Percentiles rank a stretch among this genome's conserved stretches.
Evolutionary conservation across 2,113 vertebrate species (phyloP).

Genomic region (Tringa solitaria): DNA sequence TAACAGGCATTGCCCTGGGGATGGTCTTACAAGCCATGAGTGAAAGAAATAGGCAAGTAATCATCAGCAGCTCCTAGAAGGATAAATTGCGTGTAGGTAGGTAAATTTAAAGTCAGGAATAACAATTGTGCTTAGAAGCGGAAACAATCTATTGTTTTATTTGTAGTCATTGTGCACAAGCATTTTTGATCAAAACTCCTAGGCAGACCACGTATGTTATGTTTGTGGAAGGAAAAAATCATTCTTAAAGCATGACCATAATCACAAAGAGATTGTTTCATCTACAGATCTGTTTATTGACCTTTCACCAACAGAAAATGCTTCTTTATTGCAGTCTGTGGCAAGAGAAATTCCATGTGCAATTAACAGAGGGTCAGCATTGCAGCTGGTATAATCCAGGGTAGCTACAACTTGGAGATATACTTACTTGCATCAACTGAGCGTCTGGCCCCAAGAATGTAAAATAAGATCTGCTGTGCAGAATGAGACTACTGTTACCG

Average conservation of each 20-base stretch:
- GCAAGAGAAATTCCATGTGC: slow-evolving; percentile 18
- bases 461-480: slow-evolving; percentile 43
- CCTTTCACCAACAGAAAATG: slow-evolving; percentile 3
- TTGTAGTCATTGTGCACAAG: neutral
- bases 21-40: neutral
- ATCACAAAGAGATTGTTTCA: neutral
- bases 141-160: neutral
- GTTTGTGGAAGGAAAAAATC: neutral
- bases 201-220: neutral
- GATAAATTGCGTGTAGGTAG: neutral
- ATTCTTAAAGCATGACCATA: neutral
- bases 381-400: neutral
- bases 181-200: neutral
- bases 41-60: slow-evolving; percentile 11
- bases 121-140: neutral
- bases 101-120: neutral
- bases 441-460: slow-evolving; percentile 17
- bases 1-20: neutral
- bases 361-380: neutral
- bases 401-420: neutral
- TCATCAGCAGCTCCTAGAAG: neutral
- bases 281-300: neutral
- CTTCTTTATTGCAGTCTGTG: neutral
- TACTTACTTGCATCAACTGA: neutral
- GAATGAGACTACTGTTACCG: slow-evolving; percentile 53